phyloP scores from a whole-genome alignment of 1,140 invertebrate species.

The Brachionus manjavacas region DNA sequence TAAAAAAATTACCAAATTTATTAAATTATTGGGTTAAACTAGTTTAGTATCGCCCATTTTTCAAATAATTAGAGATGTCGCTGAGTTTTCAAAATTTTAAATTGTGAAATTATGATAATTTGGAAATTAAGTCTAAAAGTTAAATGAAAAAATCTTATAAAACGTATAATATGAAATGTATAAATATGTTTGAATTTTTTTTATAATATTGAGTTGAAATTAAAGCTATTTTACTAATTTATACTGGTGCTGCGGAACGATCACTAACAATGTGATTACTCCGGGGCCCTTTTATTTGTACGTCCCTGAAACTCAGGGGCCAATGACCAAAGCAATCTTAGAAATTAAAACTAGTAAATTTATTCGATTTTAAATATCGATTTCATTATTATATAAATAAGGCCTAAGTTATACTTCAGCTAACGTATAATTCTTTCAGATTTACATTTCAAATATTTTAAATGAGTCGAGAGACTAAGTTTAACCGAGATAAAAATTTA shows the following conservation, averaged over 20 bases:
- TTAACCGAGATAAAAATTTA: no score
- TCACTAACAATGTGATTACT: conserved; percentile 43
- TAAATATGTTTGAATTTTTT: neutral
- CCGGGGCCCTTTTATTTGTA: conserved; percentile 43
- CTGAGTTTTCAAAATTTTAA: neutral
- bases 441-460: no score
- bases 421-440: no score
- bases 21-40: no score
- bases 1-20: no score
- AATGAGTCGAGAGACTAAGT: no score
- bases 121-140: neutral
- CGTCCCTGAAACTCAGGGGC: conserved; percentile 35
- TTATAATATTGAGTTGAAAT: conserved; percentile 37
- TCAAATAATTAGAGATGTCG: neutral
- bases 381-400: no score
- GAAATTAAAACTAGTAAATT: neutral
- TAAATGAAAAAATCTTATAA: neutral
- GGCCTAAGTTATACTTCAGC: no score
- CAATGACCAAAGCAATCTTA: neutral
- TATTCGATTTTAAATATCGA: no score
- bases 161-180: neutral
- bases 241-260: conserved; percentile 35
- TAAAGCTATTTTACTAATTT: conserved; percentile 43
- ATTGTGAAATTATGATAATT: conserved; percentile 2
- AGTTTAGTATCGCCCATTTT: neutral